Conservation (phyloP, 1,140 invertebrate genomes). For the Palaemon carinicauda region DNA sequence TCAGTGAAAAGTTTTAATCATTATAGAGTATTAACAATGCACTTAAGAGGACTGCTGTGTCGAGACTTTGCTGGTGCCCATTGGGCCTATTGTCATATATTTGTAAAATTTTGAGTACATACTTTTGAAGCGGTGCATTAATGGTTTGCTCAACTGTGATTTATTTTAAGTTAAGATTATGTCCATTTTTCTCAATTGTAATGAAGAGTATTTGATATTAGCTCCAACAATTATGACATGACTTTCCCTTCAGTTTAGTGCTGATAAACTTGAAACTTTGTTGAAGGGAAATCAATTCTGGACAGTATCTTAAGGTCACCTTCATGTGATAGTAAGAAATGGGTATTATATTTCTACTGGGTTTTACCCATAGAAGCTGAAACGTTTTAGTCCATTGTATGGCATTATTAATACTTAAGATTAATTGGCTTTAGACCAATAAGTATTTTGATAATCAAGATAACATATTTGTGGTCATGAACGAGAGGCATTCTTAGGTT, state of each 20-base stretch:
- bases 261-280: neutral
- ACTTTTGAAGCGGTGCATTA: neutral
- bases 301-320: neutral
- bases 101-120: too few relatives aligned
- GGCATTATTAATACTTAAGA: conserved; percentile 35
- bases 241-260: neutral
- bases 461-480: neutral
- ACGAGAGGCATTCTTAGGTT: conserved; percentile 20
- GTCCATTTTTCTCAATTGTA: neutral
- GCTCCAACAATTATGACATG: neutral
- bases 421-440: neutral
- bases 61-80: too few relatives aligned
- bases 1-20: too few relatives aligned
- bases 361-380: neutral
- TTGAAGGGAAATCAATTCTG: neutral
- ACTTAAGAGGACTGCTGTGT: too few relatives aligned
- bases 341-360: conserved; percentile 19
- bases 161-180: conserved; percentile 13
- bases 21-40: too few relatives aligned
- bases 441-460: neutral
- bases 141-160: conserved; percentile 38
- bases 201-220: neutral
- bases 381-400: conserved; percentile 16
- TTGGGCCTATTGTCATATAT: neutral
- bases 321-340: neutral